Evolutionary conservation across 2,797 vertebrate species (phyloP).

Genomic region (Lagocephalus sceleratus): DNA sequence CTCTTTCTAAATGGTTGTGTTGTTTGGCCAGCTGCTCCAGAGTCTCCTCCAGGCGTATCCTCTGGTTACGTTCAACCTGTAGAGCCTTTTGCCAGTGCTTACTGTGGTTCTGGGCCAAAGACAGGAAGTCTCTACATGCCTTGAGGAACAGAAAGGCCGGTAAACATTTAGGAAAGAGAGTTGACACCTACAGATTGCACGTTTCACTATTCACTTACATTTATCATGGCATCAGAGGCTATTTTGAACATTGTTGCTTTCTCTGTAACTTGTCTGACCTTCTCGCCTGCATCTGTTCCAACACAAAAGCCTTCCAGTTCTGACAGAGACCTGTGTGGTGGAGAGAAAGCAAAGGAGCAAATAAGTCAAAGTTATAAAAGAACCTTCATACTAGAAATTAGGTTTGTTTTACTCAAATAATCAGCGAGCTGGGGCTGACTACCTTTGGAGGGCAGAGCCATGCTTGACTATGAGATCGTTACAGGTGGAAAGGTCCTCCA

Average conservation of each 20-base stretch:
- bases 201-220: slow-evolving; percentile 75
- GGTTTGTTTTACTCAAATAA: not conserved
- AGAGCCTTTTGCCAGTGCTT: slow-evolving; percentile 96
- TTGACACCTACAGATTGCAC: not conserved
- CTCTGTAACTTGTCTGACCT: slow-evolving; percentile 94
- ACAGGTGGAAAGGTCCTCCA: slow-evolving; percentile 94
- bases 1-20: slow-evolving; percentile 94
- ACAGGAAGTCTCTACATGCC: slow-evolving; percentile 91
- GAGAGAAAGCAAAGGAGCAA: too few relatives aligned
- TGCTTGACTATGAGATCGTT: slow-evolving; percentile 97
- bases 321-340: slow-evolving; percentile 84
- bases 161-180: slow-evolving; percentile 9
- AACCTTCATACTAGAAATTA: not conserved
- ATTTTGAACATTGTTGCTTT: slow-evolving; percentile 93
- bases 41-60: slow-evolving; percentile 92
- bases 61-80: slow-evolving; percentile 89
- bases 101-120: slow-evolving; percentile 89
- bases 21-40: slow-evolving; percentile 95
- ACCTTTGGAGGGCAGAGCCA: slow-evolving; percentile 91
- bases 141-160: slow-evolving; percentile 42
- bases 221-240: slow-evolving; percentile 98
- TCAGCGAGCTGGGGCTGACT: not conserved
- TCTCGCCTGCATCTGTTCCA: slow-evolving; percentile 85
- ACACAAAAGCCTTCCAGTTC: slow-evolving; percentile 87
- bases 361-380: not conserved